A percentile compares a stretch with the other conserved stretches of the same genome.
phyloP scores from a whole-genome alignment of 2,888 invertebrate species.

The Himalopsyche anomala region DNA sequence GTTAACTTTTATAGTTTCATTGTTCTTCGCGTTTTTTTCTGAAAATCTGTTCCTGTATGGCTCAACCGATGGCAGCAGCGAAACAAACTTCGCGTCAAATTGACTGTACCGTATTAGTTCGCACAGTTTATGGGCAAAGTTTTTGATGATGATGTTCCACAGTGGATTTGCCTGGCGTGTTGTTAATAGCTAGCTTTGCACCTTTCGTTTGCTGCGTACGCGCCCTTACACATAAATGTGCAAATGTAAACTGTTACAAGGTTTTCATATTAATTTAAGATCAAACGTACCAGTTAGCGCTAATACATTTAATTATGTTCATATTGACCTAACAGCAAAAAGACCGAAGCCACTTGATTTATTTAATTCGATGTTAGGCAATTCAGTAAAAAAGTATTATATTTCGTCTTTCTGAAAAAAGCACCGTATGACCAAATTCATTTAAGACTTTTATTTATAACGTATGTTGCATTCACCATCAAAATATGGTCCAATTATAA shows the following conservation, averaged over 20 bases:
- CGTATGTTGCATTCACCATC: too few relatives aligned
- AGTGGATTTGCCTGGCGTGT: slow-evolving; percentile 24
- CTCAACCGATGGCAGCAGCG: not conserved
- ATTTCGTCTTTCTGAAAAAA: too few relatives aligned
- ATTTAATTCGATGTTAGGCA: too few relatives aligned
- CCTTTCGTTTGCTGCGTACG: not conserved
- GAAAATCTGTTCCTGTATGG: not conserved
- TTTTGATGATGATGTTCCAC: slow-evolving; percentile 45
- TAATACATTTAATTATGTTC: too few relatives aligned
- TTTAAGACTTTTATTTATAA: too few relatives aligned
- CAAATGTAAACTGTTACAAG: not conserved
- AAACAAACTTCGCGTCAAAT: slow-evolving; percentile 7
- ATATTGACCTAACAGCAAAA: too few relatives aligned
- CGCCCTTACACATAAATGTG: not conserved
- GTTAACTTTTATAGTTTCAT: too few relatives aligned
- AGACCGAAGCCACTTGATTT: too few relatives aligned
- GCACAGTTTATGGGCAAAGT: slow-evolving; percentile 52
- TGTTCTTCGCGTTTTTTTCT: too few relatives aligned
- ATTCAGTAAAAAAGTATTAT: too few relatives aligned
- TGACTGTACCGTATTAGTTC: slow-evolving; percentile 34
- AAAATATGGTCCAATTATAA: too few relatives aligned
- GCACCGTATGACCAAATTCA: too few relatives aligned
- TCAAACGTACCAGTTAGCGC: not conserved
- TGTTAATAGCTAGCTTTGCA: slow-evolving; percentile 21
- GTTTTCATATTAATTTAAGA: not conserved